phyloP scores from a whole-genome alignment of 1,140 invertebrate species.

The Planococcus citri region DNA sequence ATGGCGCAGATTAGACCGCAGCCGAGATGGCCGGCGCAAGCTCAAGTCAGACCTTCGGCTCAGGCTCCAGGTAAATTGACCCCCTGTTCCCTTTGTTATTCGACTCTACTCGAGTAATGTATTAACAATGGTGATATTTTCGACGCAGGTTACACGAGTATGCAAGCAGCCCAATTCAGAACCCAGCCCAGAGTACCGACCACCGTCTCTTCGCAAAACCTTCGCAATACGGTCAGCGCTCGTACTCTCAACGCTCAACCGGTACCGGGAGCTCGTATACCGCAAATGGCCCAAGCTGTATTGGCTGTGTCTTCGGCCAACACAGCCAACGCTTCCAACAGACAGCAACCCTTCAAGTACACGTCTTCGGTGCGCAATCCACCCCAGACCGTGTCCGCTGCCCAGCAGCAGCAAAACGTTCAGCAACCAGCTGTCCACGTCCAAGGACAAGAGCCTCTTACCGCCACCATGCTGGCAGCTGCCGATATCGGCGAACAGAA shows the following conservation, averaged over 20 bases:
- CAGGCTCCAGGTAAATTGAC: conserved; percentile 39
- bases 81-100: not conserved
- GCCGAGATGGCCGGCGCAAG: conserved; percentile 75
- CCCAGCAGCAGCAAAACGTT: conserved; percentile 21
- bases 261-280: not conserved
- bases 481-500: conserved; percentile 93
- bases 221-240: conserved; percentile 59
- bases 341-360: conserved; percentile 70
- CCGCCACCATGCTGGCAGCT: conserved; percentile 85
- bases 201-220: conserved; percentile 49
- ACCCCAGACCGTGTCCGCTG: conserved; percentile 37
- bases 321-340: conserved; percentile 42
- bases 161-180: conserved; percentile 45
- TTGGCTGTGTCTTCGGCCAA: conserved; percentile 42
- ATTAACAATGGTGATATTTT: not conserved
- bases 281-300: conserved; percentile 23
- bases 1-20: conserved; percentile 74
- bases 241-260: conserved; percentile 63
- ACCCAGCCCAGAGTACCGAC: conserved; percentile 37
- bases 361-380: conserved; percentile 71
- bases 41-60: conserved; percentile 55
- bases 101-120: not conserved
- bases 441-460: conserved; percentile 88
- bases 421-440: conserved; percentile 43
- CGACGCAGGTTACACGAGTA: conserved; percentile 33